phyloP scores from a whole-genome alignment of 2,113 vertebrate species.

The Ophthalmolycus amberensis region DNA sequence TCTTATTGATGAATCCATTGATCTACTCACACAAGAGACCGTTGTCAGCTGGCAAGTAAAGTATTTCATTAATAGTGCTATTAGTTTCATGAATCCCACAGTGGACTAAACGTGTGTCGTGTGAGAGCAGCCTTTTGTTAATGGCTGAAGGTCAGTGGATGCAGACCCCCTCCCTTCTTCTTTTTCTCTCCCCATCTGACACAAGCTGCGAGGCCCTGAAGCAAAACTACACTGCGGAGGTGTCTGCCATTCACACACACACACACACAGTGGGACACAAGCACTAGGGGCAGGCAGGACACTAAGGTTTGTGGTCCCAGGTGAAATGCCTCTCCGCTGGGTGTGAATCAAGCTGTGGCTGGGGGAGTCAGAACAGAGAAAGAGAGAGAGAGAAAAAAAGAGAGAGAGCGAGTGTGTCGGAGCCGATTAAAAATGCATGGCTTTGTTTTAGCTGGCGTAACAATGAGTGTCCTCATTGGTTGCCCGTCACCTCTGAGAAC shows the following conservation, averaged over 20 bases:
- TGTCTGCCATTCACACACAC: slow-evolving; percentile 8
- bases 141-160: slow-evolving; percentile 63
- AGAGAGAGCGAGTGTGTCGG: slow-evolving; percentile 33
- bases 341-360: slow-evolving; percentile 52
- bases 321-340: slow-evolving; percentile 47
- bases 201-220: slow-evolving; percentile 40
- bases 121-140: slow-evolving; percentile 24
- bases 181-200: background rate
- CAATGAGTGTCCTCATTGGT: slow-evolving; percentile 73
- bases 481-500: slow-evolving; percentile 71
- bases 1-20: slow-evolving; percentile 48
- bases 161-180: background rate
- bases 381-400: background rate
- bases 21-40: slow-evolving; percentile 44
- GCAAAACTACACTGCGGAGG: slow-evolving; percentile 22
- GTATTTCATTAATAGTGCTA: slow-evolving; percentile 22
- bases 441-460: slow-evolving; percentile 62
- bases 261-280: background rate
- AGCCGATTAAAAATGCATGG: slow-evolving; percentile 76
- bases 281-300: slow-evolving; percentile 21
- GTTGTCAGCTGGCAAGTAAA: slow-evolving; percentile 32
- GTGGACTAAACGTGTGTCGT: background rate
- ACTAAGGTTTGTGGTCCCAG: slow-evolving; percentile 53
- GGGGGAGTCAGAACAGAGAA: slow-evolving; percentile 3
- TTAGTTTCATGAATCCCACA: slow-evolving; percentile 30